Conservation (phyloP, 2,113 vertebrate genomes). For the Lepus americanus region DNA sequence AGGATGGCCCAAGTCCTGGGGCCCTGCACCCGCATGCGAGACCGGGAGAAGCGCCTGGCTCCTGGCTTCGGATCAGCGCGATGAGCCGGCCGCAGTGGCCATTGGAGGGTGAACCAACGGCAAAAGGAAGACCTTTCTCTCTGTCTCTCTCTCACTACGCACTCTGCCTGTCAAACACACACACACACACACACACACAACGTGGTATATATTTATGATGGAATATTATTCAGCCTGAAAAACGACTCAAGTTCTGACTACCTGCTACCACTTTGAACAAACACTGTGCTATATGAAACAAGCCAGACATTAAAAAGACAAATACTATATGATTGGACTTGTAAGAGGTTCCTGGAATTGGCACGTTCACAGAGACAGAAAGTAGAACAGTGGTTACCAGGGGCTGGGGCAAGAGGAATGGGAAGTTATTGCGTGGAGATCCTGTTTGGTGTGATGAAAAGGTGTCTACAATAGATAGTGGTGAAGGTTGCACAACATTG, state of each 20-base stretch:
- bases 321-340: not conserved
- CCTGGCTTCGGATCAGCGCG: no score
- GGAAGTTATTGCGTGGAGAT: not conserved
- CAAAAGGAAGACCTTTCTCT: no score
- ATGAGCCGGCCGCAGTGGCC: no score
- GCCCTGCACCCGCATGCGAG: no score
- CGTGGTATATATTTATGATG: not conserved
- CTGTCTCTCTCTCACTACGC: no score
- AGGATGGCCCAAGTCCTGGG: no score
- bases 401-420: not conserved
- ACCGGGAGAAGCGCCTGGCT: no score
- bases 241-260: not conserved
- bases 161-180: no score
- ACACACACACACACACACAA: no score
- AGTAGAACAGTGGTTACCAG: not conserved
- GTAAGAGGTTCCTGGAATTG: not conserved
- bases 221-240: not conserved
- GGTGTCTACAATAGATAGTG: not conserved
- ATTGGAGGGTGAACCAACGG: no score
- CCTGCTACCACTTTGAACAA: not conserved
- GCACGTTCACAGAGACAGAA: not conserved
- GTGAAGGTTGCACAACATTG: not conserved
- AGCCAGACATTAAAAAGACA: conserved; percentile 1
- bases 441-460: conserved; percentile 16
- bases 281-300: conserved; percentile 4